These are phyloP conservation scores for Ascidia mentula DNA, from an alignment of 23 tunicate genomes.

Conservation along the genomic window DNA sequence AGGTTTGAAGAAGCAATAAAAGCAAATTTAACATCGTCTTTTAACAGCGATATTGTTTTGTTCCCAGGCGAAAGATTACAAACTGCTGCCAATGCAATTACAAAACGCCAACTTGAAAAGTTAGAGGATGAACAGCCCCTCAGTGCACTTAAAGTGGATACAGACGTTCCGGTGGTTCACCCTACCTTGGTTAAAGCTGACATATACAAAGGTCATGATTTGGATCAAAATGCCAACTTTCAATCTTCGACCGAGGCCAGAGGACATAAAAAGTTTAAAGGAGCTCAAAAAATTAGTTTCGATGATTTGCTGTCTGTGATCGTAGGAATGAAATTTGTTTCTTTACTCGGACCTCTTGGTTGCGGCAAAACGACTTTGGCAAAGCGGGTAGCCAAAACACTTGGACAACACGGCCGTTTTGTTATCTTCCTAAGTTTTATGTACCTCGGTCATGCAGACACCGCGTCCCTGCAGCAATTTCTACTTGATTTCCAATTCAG, in stretches of 20 bases:
- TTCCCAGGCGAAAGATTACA: neutral
- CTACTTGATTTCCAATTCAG: neutral
- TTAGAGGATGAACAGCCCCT: neutral
- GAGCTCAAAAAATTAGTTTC: neutral
- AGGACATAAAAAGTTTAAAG: neutral
- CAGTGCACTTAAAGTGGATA: neutral
- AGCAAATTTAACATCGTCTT: no score
- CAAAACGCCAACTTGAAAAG: neutral
- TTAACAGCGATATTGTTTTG: no score
- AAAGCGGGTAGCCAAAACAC: constrained; percentile 23
- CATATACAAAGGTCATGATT: constrained; percentile 14
- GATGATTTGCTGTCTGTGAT: neutral
- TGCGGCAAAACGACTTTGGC: constrained; percentile 37
- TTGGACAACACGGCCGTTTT: no score
- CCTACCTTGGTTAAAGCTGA: constrained; percentile 1
- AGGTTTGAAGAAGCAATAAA: no score
- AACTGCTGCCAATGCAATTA: neutral
- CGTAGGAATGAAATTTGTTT: neutral
- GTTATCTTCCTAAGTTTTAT: neutral
- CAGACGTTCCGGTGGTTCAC: constrained; percentile 19
- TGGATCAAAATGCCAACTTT: neutral
- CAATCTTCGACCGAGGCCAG: neutral
- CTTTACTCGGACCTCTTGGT: constrained; percentile 34
- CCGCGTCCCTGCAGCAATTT: neutral
- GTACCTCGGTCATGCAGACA: neutral